These are phyloP conservation scores for Agriotes lineatus DNA, from an alignment of 2,888 invertebrate species.

Conservation along the genomic window DNA sequence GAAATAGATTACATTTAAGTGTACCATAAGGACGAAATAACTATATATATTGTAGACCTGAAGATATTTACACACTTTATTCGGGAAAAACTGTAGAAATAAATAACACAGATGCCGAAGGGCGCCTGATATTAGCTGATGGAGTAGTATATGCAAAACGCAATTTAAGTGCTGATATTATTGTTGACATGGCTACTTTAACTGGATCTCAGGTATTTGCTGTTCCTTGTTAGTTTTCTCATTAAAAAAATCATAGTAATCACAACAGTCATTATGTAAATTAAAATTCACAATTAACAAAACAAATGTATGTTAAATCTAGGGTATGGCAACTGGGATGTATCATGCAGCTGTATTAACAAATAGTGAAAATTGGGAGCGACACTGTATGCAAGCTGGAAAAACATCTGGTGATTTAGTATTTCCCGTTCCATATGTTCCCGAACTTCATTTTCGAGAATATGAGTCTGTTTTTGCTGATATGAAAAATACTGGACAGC, in stretches of 20 bases:
- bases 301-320: background rate
- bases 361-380: slow-evolving; percentile 78
- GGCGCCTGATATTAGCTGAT: slow-evolving; percentile 88
- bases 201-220: slow-evolving; percentile 85
- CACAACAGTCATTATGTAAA: background rate
- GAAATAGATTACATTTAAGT: too few species aligned
- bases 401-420: slow-evolving; percentile 83
- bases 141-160: slow-evolving; percentile 86
- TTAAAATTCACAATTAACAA: too few species aligned
- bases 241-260: too few species aligned
- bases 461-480: slow-evolving; percentile 88
- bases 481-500: slow-evolving; percentile 93
- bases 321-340: slow-evolving; percentile 89
- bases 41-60: slow-evolving; percentile 83
- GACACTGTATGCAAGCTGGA: slow-evolving; percentile 75
- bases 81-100: slow-evolving; percentile 94
- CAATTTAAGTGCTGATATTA: slow-evolving; percentile 85
- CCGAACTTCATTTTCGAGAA: slow-evolving; percentile 90
- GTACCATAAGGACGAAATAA: slow-evolving; percentile 69
- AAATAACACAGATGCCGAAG: slow-evolving; percentile 95
- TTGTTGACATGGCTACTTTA: slow-evolving; percentile 91
- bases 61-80: slow-evolving; percentile 91
- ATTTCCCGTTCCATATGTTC: slow-evolving; percentile 88
- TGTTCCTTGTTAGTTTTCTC: background rate
- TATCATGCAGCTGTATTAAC: slow-evolving; percentile 87